A percentile compares a stretch with the other conserved stretches of the same genome.
Evolutionary conservation across 2,113 vertebrate species (phyloP).

Genomic region (Guaruba guarouba): DNA sequence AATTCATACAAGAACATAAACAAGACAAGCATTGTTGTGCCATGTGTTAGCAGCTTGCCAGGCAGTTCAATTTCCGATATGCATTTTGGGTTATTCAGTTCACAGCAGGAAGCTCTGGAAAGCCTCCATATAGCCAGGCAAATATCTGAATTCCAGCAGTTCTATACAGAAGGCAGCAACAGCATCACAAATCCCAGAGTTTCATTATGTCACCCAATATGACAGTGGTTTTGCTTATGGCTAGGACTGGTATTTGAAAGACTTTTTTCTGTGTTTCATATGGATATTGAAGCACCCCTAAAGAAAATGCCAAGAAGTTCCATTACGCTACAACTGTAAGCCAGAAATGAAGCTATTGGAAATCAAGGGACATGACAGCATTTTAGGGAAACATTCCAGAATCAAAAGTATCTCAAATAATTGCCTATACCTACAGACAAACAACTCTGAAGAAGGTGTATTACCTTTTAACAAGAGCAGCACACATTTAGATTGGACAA

Average conservation of each 20-base stretch:
- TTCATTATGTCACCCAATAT: neutral
- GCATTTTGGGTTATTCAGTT: neutral
- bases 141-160: neutral
- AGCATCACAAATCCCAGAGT: neutral
- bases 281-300: neutral
- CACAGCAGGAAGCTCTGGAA: neutral
- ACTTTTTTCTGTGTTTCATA: neutral
- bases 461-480: neutral
- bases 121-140: neutral
- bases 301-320: neutral
- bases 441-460: neutral
- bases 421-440: neutral
- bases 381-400: neutral
- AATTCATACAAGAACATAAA: neutral
- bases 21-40: neutral
- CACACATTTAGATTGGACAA: neutral
- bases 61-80: neutral
- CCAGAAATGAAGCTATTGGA: neutral
- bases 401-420: neutral
- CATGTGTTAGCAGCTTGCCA: neutral
- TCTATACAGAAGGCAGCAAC: neutral
- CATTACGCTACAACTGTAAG: neutral
- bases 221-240: neutral
- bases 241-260: neutral
- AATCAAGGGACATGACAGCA: neutral